Conservation (phyloP, 2,797 vertebrate genomes). For the Lacerta agilis region DNA sequence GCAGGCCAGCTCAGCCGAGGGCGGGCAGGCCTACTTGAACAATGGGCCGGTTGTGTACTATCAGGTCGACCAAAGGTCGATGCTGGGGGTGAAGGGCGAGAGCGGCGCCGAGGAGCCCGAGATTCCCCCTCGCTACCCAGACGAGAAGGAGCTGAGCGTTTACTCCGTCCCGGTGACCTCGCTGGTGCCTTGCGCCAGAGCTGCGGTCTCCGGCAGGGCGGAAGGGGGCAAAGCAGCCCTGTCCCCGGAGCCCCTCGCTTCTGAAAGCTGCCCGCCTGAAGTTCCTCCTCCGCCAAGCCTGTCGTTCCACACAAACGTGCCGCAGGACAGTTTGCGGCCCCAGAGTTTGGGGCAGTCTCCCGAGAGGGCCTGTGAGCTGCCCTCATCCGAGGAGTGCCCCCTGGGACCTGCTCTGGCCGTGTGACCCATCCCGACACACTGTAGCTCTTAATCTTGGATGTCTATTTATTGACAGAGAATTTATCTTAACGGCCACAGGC, state of each 20-base stretch:
- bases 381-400: constrained; percentile 50
- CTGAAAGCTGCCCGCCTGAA: constrained; percentile 28
- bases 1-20: constrained; percentile 65
- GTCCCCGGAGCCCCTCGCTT: constrained; percentile 35
- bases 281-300: constrained; percentile 47
- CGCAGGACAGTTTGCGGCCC: constrained; percentile 34
- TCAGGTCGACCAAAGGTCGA: constrained; percentile 73
- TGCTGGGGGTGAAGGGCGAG: constrained; percentile 64
- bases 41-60: constrained; percentile 73
- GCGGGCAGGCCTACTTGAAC: constrained; percentile 71
- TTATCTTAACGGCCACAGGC: constrained; percentile 42
- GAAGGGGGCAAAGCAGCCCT: constrained; percentile 46
- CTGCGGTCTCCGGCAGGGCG: constrained; percentile 46
- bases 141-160: constrained; percentile 65
- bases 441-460: neutral
- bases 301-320: constrained; percentile 40
- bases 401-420: constrained; percentile 75
- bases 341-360: constrained; percentile 58
- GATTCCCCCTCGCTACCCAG: constrained; percentile 44
- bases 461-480: constrained; percentile 77
- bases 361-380: constrained; percentile 61
- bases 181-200: constrained; percentile 71
- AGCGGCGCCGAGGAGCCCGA: neutral
- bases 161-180: constrained; percentile 68
- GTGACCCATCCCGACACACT: constrained; percentile 67